These are phyloP conservation scores for Rhineura floridana DNA, from an alignment of 2,113 vertebrate genomes.

Conservation along the genomic window DNA sequence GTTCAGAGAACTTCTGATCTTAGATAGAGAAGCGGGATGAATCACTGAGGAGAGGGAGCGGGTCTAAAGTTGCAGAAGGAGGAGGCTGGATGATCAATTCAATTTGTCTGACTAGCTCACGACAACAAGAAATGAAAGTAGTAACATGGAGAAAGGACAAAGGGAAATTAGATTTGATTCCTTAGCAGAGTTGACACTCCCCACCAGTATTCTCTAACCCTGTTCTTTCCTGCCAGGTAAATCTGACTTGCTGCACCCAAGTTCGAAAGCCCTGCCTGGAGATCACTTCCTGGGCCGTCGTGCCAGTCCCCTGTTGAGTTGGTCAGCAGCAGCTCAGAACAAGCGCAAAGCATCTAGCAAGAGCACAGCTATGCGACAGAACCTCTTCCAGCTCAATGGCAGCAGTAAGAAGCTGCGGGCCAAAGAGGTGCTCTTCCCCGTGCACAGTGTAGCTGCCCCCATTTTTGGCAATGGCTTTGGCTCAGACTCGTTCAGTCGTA, in stretches of 20 bases:
- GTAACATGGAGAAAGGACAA: neutral
- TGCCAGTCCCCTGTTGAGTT: conserved; percentile 79
- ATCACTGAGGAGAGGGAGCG: neutral
- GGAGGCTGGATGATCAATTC: neutral
- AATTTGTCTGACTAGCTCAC: neutral
- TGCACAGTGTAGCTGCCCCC: conserved; percentile 74
- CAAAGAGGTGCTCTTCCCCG: conserved; percentile 79
- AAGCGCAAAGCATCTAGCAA: conserved; percentile 82
- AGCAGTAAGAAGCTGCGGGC: conserved; percentile 81
- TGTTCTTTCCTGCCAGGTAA: conserved; percentile 74
- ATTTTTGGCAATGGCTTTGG: conserved; percentile 94
- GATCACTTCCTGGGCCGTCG: conserved; percentile 76
- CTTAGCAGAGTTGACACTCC: too few relatives aligned
- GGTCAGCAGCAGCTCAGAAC: conserved; percentile 81
- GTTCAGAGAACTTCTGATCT: neutral
- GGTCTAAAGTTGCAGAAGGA: neutral
- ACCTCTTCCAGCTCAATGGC: conserved; percentile 90
- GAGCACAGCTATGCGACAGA: conserved; percentile 70
- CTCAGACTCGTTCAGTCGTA: conserved; percentile 94
- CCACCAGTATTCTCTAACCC: conserved; percentile 21
- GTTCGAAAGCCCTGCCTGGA: conserved; percentile 78
- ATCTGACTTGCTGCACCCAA: conserved; percentile 80
- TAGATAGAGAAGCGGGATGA: neutral
- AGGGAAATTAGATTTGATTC: neutral
- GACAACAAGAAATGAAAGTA: neutral